Conservation (phyloP, 2,113 vertebrate species). For the Eulemur macaco region DNA sequence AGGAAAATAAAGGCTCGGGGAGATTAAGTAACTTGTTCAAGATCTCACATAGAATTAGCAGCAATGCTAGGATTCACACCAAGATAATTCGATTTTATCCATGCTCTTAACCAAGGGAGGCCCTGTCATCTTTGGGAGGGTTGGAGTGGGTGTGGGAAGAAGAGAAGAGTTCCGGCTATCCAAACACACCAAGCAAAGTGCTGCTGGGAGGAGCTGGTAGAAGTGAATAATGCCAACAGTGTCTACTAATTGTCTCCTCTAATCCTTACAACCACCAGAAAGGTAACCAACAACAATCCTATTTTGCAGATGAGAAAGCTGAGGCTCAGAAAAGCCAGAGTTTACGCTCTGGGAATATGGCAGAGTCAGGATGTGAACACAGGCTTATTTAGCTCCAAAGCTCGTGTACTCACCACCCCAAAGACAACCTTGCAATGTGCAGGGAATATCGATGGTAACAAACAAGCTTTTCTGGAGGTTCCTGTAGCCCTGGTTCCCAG, state of each 20-base stretch:
- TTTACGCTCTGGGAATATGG: neutral
- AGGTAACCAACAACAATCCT: neutral
- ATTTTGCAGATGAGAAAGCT: neutral
- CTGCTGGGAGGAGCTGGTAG: neutral
- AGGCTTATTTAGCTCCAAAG: neutral
- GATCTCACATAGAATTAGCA: neutral
- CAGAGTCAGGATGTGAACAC: neutral
- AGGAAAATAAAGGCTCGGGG: neutral
- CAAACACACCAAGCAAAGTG: neutral
- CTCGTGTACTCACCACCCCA: neutral
- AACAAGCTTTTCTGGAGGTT: neutral
- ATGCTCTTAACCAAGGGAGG: neutral
- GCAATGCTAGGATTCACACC: neutral
- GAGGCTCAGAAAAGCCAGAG: neutral
- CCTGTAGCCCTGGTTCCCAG: neutral
- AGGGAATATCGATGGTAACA: accelerated
- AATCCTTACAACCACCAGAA: neutral
- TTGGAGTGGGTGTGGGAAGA: neutral
- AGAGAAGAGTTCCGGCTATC: neutral
- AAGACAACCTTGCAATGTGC: neutral
- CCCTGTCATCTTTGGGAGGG: neutral
- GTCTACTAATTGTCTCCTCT: neutral
- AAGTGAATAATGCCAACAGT: neutral
- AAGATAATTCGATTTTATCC: neutral
- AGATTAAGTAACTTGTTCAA: neutral